Evolutionary conservation across 1,140 invertebrate species (phyloP), one percentile per base, ranked within the genome.

Genomic region (Bombus fervidus): DNA sequence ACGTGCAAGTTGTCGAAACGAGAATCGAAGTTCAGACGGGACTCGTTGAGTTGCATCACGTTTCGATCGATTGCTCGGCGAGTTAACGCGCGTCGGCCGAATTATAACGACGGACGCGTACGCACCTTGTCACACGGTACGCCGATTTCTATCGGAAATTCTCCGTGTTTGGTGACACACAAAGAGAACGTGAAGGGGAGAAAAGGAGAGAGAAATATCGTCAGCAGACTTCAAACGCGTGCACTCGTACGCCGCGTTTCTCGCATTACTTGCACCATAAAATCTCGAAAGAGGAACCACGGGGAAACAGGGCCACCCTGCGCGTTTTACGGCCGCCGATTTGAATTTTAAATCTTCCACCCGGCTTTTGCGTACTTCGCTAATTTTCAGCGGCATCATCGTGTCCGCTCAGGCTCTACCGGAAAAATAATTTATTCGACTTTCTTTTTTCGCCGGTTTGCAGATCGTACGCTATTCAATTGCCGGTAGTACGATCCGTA

Each of bases 261-360:
- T 88, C 77, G 86, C 86, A 59, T 90, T 88, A 81, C 86, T 88
- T 57, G 83, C 89, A 47, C 78, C 89, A 88, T 88, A 88, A 88
- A 90, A 86, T 88, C 83, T 78, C 72, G 18, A 66, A 82, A 85
- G 86, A 64, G 81, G 31, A 71, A 47, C 66, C 69, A 87, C 81
- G 62, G 76, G 80, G 71, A 64, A 64, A 76, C 74, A 57, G 41
- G 75, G 25, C 76, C 22, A 64, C 37, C 71, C 68, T 78, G 86
- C 81, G 82, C 75, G 81, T 90, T 90, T 88, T 87, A 89, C 87
- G 69, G 57, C 77, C 57, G 68, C 72, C 66, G 72, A 91, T 91
- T 91, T 91, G 90, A 91, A 91, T 91, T 91, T 91, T 86, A 91
- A 91, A 91, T 91, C 73, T 81, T 86, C 28, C 79, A 76, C 72